Conservation (phyloP, 1,140 invertebrate species). For the Plodia interpunctella region DNA sequence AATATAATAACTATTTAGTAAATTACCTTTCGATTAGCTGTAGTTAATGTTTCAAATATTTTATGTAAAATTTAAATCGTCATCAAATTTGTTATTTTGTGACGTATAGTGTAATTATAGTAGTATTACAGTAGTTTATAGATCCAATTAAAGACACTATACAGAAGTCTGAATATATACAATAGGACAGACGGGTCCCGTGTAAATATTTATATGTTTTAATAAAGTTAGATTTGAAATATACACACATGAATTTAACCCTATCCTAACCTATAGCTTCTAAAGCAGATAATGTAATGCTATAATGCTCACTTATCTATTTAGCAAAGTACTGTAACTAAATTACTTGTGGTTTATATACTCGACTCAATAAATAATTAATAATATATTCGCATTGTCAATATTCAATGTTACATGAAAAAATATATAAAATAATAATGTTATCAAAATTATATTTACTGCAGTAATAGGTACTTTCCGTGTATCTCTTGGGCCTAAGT, state of each 20-base stretch:
- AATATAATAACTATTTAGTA: neutral
- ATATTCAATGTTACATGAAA: no score
- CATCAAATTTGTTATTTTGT: neutral
- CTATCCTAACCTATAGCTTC: slow-evolving; percentile 10
- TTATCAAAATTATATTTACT: no score
- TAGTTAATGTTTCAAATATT: neutral
- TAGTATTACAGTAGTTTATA: slow-evolving; percentile 15
- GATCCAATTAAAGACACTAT: slow-evolving; percentile 25
- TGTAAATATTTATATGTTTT: slow-evolving; percentile 24
- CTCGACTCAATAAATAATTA: no score
- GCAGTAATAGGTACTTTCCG: no score
- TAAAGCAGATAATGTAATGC: slow-evolving; percentile 11
- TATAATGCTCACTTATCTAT: slow-evolving; percentile 1
- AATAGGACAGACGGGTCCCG: slow-evolving; percentile 21
- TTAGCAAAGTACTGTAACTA: slow-evolving; percentile 1
- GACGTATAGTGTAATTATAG: slow-evolving; percentile 8
- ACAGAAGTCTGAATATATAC: slow-evolving; percentile 38
- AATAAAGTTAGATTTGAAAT: neutral
- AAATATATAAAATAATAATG: no score
- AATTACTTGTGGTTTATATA: no score
- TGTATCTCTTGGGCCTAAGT: no score
- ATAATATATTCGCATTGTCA: no score
- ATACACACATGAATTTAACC: neutral
- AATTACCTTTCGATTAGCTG: neutral
- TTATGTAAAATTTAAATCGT: slow-evolving; percentile 1